Percentiles rank a stretch among this genome's conserved stretches.
Conservation (phyloP, 2,797 vertebrate species). For the Neoniphon sammara region DNA sequence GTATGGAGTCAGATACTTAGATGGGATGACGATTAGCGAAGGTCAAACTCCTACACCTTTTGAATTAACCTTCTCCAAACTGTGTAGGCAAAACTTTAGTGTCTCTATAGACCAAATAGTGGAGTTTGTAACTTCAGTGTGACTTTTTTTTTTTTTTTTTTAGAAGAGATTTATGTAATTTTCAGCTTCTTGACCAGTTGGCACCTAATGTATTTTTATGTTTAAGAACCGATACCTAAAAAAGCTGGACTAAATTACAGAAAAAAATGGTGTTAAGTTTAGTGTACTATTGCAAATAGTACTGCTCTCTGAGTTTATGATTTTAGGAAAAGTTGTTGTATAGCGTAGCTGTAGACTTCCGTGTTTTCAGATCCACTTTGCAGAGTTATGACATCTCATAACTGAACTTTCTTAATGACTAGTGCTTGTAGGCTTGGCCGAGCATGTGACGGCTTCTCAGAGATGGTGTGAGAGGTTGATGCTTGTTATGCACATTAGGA, state of each 20-base stretch:
- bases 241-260: neutral
- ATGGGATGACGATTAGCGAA: no score
- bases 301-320: no score
- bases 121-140: no score
- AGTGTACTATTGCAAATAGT: no score
- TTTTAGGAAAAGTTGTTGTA: neutral
- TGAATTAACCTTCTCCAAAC: no score
- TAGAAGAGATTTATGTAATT: neutral
- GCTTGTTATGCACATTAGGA: conserved; percentile 13
- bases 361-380: no score
- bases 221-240: neutral
- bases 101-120: no score
- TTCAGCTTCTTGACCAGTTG: conserved; percentile 1
- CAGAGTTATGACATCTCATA: no score
- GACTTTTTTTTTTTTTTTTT: neutral
- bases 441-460: conserved; percentile 9
- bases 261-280: no score
- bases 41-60: no score
- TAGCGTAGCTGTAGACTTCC: neutral
- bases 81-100: no score
- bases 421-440: neutral
- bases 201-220: neutral
- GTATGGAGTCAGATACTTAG: no score
- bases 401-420: neutral
- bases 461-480: conserved; percentile 14